Percentiles rank a stretch among this genome's conserved stretches.
Evolutionary conservation across 64 coral and sea anemone species (phyloP).

Genomic region (Trachythela sp.): DNA sequence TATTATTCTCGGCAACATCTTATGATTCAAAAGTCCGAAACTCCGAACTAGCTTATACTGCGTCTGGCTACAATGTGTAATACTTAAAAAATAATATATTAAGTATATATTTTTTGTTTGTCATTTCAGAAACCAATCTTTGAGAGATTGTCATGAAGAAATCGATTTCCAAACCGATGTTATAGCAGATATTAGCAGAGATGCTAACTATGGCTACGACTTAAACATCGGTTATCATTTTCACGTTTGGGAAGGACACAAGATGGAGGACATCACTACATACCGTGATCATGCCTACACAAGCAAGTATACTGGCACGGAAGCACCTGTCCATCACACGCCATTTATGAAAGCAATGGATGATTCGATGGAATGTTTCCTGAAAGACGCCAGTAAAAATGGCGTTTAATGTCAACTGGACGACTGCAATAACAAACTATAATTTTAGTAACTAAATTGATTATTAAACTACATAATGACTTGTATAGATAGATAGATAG

Average conservation of each 20-base stretch:
- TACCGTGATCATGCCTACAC: background rate
- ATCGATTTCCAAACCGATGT: constrained; percentile 1
- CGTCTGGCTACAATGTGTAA: too few relatives aligned
- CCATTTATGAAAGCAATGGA: constrained; percentile 5
- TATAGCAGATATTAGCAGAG: background rate
- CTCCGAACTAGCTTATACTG: too few relatives aligned
- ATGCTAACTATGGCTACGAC: background rate
- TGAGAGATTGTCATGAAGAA: constrained; percentile 7
- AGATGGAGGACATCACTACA: background rate
- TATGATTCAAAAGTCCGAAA: too few relatives aligned
- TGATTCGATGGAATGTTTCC: background rate
- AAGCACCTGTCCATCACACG: background rate
- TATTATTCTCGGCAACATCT: too few relatives aligned
- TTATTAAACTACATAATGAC: too few relatives aligned
- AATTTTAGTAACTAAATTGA: too few relatives aligned
- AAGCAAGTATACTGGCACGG: background rate
- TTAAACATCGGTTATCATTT: background rate
- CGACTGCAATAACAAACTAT: too few relatives aligned
- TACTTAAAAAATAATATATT: too few relatives aligned
- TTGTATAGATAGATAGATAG: too few relatives aligned
- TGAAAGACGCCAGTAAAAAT: background rate
- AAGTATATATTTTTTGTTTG: background rate
- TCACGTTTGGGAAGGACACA: background rate
- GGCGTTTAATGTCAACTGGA: too few relatives aligned
- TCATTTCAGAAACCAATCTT: background rate